Evolutionary conservation across 1,140 invertebrate species (phyloP), one percentile per base, ranked within the genome.

Genomic region (Bombus terrestris): DNA sequence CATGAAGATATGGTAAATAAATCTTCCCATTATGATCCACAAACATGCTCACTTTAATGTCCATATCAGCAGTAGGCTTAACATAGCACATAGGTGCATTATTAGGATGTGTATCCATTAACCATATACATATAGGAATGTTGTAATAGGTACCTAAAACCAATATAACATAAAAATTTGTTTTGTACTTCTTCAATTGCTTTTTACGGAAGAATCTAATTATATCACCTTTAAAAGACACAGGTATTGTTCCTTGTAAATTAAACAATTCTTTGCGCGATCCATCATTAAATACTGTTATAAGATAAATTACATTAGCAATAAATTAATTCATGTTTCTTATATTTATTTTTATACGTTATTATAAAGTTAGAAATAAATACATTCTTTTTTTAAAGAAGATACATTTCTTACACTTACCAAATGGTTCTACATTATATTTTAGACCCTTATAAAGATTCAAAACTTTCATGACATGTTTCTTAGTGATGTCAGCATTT

Each of bases 51-150:
- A 97, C 97, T 96, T 99, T 99, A 84, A 99, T 99, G 79, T 97
- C 96, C 99, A 99, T 99, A 86, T 98, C 98, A 78, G 96, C 84
- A 10, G 99, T 99, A 64, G 99, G 99, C 95, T 97, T 98, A 0
- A 99, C 99, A 95, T 98, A 99, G 93, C 99, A 99, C 94, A 99
- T 98, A n/a, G 99, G 99, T 35, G 99, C 98, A 95, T 99, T 98
- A 93, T 98, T 97, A 2, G 99, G 99, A 96, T 99, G 98, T 43
- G 98, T 99, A 92, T 99, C 98, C 97, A 99, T 97, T 47, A 99
- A 93, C 98, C 98, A 99, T 91, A 99, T 97, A 94, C 97, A 98
- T 43, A 99, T 97, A 62, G 99, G 99, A 95, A 99, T 99, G 95
- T 99, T 99, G 95, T 99, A 99, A 32, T 95, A 96, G 77, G 96